phyloP scores from a whole-genome alignment of 1,140 invertebrate genomes.

The Drosophila micromelanica region DNA sequence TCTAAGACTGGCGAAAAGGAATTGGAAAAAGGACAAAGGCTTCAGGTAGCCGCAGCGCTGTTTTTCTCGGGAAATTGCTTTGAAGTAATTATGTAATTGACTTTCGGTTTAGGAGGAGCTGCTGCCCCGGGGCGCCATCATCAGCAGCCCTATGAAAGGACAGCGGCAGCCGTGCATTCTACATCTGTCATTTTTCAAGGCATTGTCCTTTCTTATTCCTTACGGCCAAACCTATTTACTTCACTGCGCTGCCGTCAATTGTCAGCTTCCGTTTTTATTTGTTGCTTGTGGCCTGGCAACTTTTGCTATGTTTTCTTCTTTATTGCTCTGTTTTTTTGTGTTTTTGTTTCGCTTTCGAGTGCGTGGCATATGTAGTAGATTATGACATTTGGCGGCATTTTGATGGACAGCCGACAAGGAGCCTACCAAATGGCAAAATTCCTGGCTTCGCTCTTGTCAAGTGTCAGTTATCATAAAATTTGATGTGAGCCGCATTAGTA shows the following conservation, averaged over 20 bases:
- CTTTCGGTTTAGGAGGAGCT: constrained; percentile 47
- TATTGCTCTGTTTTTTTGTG: constrained; percentile 10
- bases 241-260: constrained; percentile 60
- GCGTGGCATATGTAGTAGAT: constrained; percentile 64
- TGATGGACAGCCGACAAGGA: constrained; percentile 34
- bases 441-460: constrained; percentile 17
- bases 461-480: constrained; percentile 42
- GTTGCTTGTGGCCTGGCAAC: constrained; percentile 43
- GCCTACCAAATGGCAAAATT: constrained; percentile 11
- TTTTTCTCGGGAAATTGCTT: constrained; percentile 67
- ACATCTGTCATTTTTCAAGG: constrained; percentile 62
- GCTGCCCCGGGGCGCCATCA: constrained; percentile 34
- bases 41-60: constrained; percentile 47
- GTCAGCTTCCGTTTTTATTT: constrained; percentile 70
- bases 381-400: constrained; percentile 64
- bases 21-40: constrained; percentile 26
- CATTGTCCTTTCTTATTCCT: constrained; percentile 49
- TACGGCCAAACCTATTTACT: constrained; percentile 17
- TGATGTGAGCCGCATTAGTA: constrained; percentile 51
- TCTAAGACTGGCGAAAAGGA: constrained; percentile 11
- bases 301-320: constrained; percentile 23
- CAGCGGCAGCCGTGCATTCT: constrained; percentile 35
- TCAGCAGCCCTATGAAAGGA: constrained; percentile 14
- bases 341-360: constrained; percentile 4
- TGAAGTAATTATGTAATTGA: constrained; percentile 78